Percentiles rank a stretch among this genome's conserved stretches.
These are phyloP conservation scores for Salvator merianae DNA, from an alignment of 2,113 vertebrate genomes.

Conservation along the genomic window DNA sequence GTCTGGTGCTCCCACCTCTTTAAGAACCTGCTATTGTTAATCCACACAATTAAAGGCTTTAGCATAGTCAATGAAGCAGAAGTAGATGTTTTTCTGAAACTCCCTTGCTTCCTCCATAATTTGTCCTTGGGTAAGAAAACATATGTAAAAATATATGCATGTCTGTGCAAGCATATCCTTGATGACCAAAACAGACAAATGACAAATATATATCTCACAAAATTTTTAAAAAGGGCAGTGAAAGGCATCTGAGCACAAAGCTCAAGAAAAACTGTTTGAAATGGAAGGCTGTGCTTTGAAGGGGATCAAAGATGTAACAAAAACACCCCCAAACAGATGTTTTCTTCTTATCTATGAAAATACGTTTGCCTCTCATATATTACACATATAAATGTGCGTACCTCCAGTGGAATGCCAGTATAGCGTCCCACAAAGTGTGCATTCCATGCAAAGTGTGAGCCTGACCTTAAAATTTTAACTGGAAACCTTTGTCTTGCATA, in stretches of 20 bases:
- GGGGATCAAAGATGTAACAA: background rate
- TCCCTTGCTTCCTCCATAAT: no score
- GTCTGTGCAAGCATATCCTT: background rate
- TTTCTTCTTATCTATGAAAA: background rate
- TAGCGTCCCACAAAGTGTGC: no score
- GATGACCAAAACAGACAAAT: background rate
- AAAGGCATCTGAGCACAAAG: background rate
- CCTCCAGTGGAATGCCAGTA: no score
- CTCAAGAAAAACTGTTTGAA: background rate
- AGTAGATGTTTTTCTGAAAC: no score
- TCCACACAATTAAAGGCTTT: no score
- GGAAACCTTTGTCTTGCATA: background rate
- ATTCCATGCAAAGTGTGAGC: background rate
- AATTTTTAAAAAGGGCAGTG: background rate
- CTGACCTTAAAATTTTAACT: background rate
- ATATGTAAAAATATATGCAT: background rate
- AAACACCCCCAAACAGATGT: background rate
- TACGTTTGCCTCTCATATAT: background rate
- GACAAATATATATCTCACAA: background rate
- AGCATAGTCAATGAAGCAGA: no score
- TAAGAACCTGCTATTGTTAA: no score
- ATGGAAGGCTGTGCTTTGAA: no score
- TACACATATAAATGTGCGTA: background rate
- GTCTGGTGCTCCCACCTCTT: no score
- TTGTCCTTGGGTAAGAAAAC: no score